phyloP scores from a whole-genome alignment of 2,113 vertebrate genomes.

The Periophthalmodon schlosseri region DNA sequence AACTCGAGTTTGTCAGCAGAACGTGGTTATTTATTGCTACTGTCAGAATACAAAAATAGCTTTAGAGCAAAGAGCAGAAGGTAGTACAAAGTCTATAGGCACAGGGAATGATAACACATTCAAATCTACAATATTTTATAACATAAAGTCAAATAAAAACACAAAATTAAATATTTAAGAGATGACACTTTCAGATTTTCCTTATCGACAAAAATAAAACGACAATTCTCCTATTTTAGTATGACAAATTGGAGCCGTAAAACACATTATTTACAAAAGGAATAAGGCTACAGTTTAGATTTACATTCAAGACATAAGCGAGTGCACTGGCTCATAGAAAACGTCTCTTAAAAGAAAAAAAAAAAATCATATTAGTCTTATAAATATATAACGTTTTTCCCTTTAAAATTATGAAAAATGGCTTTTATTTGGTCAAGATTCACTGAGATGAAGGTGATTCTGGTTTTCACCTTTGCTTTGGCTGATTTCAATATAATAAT shows the following conservation, averaged over 20 bases:
- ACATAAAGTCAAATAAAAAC: slow-evolving; percentile 32
- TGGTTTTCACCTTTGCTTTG: slow-evolving; percentile 1
- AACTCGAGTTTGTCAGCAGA: slow-evolving; percentile 2
- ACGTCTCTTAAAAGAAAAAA: slow-evolving; percentile 42
- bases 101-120: slow-evolving; percentile 45
- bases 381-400: slow-evolving; percentile 35
- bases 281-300: slow-evolving; percentile 65
- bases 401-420: slow-evolving; percentile 25
- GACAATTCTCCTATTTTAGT: slow-evolving; percentile 57
- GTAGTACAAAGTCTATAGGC: slow-evolving; percentile 28
- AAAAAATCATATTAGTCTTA: slow-evolving; percentile 39
- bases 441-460: background rate
- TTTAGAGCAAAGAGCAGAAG: slow-evolving; percentile 28
- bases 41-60: slow-evolving; percentile 70
- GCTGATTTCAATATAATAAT: background rate
- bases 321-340: slow-evolving; percentile 67
- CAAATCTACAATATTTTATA: slow-evolving; percentile 19
- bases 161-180: slow-evolving; percentile 36
- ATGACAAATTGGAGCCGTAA: slow-evolving; percentile 55
- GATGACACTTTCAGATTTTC: slow-evolving; percentile 36
- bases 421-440: slow-evolving; percentile 21
- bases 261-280: slow-evolving; percentile 82
- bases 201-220: slow-evolving; percentile 64
- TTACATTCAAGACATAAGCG: slow-evolving; percentile 81
- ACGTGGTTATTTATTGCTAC: slow-evolving; percentile 70